These are phyloP conservation scores for Stegastes partitus DNA, from an alignment of 2,113 vertebrate species.

Conservation along the genomic window DNA sequence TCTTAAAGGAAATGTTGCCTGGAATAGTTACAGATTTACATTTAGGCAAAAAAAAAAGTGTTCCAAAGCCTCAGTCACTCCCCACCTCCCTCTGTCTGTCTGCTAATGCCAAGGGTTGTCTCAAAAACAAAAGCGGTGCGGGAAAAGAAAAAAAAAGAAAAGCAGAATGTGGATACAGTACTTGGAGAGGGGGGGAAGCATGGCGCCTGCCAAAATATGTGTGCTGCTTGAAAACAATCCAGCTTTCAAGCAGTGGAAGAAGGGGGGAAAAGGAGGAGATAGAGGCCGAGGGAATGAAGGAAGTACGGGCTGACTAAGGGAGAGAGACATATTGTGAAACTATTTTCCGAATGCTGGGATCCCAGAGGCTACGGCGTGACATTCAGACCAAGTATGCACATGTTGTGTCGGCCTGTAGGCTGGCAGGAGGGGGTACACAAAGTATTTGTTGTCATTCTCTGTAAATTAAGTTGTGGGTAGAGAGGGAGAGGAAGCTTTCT, in stretches of 20 bases:
- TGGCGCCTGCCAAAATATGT: slow-evolving; percentile 44
- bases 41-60: slow-evolving; percentile 1
- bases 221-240: slow-evolving; percentile 35
- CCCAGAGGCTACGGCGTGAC: not conserved
- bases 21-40: slow-evolving; percentile 13
- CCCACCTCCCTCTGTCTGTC: not conserved
- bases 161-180: slow-evolving; percentile 40
- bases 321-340: slow-evolving; percentile 32
- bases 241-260: slow-evolving; percentile 23
- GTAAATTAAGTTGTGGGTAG: slow-evolving; percentile 4
- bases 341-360: slow-evolving; percentile 35
- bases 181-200: not conserved
- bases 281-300: not conserved
- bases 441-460: slow-evolving; percentile 27
- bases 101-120: slow-evolving; percentile 26
- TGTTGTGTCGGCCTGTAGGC: slow-evolving; percentile 17
- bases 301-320: slow-evolving; percentile 25
- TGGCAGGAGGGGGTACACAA: not conserved
- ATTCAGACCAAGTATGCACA: slow-evolving; percentile 34
- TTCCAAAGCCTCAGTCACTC: slow-evolving; percentile 12
- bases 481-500: slow-evolving; percentile 30
- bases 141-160: slow-evolving; percentile 21
- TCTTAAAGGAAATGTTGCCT: not conserved
- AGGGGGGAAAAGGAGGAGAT: not conserved
- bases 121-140: slow-evolving; percentile 46